These are phyloP conservation scores for Eupelmus urozonus DNA, from an alignment of 2,888 invertebrate genomes.

Conservation along the genomic window DNA sequence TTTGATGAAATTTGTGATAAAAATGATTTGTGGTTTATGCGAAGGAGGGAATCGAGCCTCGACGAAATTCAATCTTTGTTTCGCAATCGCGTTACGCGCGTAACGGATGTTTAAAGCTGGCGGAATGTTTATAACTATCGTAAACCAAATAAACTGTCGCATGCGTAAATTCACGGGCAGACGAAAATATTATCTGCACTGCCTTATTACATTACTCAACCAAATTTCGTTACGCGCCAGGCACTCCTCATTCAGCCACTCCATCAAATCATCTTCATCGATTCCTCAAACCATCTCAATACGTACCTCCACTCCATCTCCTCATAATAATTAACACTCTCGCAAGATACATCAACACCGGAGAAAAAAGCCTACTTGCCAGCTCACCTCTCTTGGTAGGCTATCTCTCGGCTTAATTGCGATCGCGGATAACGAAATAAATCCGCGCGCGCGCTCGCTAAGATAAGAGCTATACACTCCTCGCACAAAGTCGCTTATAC, in stretches of 20 bases:
- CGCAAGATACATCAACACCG: neutral
- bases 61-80: no score
- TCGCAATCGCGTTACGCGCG: no score
- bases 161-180: no score
- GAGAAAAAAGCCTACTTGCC: no score
- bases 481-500: neutral
- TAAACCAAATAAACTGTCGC: no score
- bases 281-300: neutral
- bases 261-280: neutral
- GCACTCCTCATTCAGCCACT: neutral
- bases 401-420: conserved; percentile 57
- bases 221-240: neutral
- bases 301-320: neutral
- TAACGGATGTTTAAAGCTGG: no score
- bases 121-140: no score
- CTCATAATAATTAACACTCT: conserved; percentile 50
- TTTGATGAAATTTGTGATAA: no score
- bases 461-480: neutral
- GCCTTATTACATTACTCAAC: no score
- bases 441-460: conserved; percentile 30
- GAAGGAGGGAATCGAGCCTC: no score
- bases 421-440: conserved; percentile 54
- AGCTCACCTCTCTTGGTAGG: neutral
- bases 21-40: no score
- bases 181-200: no score